Base-by-base conservation (phyloP, 2,888 invertebrate species). In the Prosapia bicincta region DNA sequence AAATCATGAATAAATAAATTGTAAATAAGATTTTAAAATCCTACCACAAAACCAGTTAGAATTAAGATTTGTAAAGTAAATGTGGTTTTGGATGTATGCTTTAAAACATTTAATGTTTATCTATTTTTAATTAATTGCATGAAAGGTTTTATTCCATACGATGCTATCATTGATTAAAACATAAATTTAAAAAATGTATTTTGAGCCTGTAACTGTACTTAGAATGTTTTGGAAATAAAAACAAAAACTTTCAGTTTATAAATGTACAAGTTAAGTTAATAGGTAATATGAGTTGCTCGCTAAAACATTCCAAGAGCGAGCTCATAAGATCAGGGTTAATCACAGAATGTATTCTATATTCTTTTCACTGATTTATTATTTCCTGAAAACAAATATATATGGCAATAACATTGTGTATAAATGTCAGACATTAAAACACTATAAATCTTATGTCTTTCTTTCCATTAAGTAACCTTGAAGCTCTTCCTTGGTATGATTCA, bases 341-440 rank as follows among this genome's bases (percentile, higher is more conserved):
- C 54, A 54, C 54, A 54, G 20, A 20, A 54, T 54, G 54, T 54
- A 20, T 20, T 20, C n/a, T 20, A 5, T 54, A 54, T 38, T 54
- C 54, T 54, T 54, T 73, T 25, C 66, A 74, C 26, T 25, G 43
- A 65, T 69, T 69, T 69, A n/a, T 74, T 30, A 65, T 74, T 69
- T 54, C 69, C 74, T 69, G 65, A 26, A 26, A 74, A 69, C 74
- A 74, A 74, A 69, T 69, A 69, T 74, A 65, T 74, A 74, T 74
- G 69, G 74, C 74, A 74, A 74, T 74, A 74, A 74, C 43, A 69
- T 73, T 74, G 74, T 74, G 74, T 74, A 74, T 20, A 54, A 54
- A 54, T 54, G 54, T 54, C 54, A 54, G 54, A 10, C n/a, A 20
- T 20, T 10, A 20, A 54, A 54, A 54, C 54, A 5, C n/a, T n/a